Conservation (phyloP, 2,113 vertebrate genomes). For the Oxyura jamaicensis region DNA sequence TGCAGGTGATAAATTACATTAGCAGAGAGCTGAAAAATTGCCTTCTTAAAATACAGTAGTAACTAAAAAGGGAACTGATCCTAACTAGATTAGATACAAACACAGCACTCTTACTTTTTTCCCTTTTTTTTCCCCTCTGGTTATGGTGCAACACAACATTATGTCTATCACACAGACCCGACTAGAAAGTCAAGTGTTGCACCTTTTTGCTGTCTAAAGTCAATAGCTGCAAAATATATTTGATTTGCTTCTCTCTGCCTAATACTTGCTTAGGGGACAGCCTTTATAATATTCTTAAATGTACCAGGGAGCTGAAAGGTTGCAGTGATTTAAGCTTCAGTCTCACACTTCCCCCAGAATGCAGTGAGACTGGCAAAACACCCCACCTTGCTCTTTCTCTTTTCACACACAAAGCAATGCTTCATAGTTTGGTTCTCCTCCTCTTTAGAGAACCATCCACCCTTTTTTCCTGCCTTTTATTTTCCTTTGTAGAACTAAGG, state of each 20-base stretch:
- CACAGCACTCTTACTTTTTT: not conserved
- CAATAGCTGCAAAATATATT: not conserved
- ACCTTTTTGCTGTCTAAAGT: not conserved
- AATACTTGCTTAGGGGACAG: not conserved
- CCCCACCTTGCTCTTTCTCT: not conserved
- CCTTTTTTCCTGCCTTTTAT: not conserved
- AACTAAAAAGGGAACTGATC: constrained; percentile 51
- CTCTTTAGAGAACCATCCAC: not conserved
- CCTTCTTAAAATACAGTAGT: constrained; percentile 65
- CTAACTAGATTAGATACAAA: constrained; percentile 47
- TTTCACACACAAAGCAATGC: not conserved
- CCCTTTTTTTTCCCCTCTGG: not conserved
- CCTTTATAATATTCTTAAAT: not conserved
- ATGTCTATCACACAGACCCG: not conserved
- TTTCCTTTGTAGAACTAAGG: not conserved
- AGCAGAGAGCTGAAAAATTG: constrained; percentile 50
- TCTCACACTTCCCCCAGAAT: not conserved
- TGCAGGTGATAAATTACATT: constrained; percentile 59
- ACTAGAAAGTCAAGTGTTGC: not conserved
- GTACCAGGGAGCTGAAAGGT: not conserved
- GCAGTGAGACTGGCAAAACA: not conserved
- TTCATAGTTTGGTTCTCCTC: not conserved
- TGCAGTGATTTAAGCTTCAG: not conserved
- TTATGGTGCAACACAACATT: not conserved
- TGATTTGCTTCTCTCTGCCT: not conserved